Percentiles rank a stretch among this genome's conserved stretches.
phyloP scores from a whole-genome alignment of 2,113 vertebrate species.

The Clarias macrocephalus region DNA sequence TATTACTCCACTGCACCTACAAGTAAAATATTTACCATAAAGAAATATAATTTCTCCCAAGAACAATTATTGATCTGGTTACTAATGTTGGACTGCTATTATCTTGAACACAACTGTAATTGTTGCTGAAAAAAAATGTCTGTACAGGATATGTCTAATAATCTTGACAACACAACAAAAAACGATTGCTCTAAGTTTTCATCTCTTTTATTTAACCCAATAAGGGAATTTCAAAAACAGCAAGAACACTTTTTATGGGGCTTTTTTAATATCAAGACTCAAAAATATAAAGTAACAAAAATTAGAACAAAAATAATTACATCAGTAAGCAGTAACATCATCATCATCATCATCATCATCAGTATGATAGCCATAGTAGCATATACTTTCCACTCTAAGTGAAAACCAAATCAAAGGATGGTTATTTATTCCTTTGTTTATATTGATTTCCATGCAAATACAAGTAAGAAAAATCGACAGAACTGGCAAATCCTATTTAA shows the following conservation, averaged over 20 bases:
- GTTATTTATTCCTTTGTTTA: not conserved
- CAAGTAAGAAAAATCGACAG: not conserved
- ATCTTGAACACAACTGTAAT: too few species aligned
- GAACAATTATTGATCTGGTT: too few species aligned
- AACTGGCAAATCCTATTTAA: not conserved
- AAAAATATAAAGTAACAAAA: not conserved
- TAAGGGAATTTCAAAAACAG: not conserved
- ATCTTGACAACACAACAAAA: not conserved
- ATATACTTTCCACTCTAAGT: not conserved
- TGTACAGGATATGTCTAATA: not conserved
- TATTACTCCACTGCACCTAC: too few species aligned
- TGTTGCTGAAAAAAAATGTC: too few species aligned
- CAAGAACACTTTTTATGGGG: not conserved
- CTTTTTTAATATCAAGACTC: not conserved
- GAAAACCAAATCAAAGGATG: not conserved
- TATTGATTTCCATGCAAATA: slow-evolving; percentile 14
- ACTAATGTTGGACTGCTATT: too few species aligned
- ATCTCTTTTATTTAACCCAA: slow-evolving; percentile 7
- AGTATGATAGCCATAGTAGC: not conserved
- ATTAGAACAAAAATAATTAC: not conserved
- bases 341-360: not conserved
- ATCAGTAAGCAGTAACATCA: not conserved
- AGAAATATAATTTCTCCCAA: too few species aligned
- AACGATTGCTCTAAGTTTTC: not conserved
- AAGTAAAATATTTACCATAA: too few species aligned